Evolutionary conservation across 2,113 vertebrate species (phyloP).

Genomic region (Centrocercus urophasianus): DNA sequence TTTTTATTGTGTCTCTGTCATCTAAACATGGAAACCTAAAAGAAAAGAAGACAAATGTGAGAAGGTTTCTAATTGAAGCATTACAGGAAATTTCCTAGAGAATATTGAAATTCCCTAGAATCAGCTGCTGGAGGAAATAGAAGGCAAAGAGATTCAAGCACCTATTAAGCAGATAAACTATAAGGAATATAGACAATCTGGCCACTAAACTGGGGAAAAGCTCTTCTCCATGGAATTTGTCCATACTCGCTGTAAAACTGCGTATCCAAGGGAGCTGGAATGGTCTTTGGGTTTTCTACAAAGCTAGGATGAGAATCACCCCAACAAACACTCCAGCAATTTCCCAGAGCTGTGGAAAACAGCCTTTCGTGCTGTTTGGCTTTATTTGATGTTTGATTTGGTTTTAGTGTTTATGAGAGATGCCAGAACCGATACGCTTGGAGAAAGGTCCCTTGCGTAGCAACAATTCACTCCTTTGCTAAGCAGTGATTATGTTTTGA

Average conservation of each 20-base stretch:
- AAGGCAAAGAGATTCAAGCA: background rate
- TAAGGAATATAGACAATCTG: background rate
- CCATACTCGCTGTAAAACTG: background rate
- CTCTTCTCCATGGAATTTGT: background rate
- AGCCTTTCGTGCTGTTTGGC: background rate
- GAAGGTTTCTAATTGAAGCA: slow-evolving; percentile 1
- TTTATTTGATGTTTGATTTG: background rate
- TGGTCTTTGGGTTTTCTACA: background rate
- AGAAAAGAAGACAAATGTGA: background rate
- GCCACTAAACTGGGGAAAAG: background rate
- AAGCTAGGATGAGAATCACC: background rate
- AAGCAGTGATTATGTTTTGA: background rate
- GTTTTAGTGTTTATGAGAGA: background rate
- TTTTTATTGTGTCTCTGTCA: slow-evolving; percentile 4
- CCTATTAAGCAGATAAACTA: background rate
- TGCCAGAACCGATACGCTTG: background rate
- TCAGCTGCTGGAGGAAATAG: background rate
- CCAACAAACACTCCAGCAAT: background rate
- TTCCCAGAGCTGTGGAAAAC: background rate
- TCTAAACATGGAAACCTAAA: background rate
- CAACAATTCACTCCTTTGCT: background rate
- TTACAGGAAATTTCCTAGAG: background rate
- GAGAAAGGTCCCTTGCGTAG: background rate
- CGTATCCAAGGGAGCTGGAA: background rate
- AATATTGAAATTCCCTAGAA: background rate